Evolutionary conservation across 1,140 invertebrate genomes (phyloP).

Genomic region (Bombus picipes): DNA sequence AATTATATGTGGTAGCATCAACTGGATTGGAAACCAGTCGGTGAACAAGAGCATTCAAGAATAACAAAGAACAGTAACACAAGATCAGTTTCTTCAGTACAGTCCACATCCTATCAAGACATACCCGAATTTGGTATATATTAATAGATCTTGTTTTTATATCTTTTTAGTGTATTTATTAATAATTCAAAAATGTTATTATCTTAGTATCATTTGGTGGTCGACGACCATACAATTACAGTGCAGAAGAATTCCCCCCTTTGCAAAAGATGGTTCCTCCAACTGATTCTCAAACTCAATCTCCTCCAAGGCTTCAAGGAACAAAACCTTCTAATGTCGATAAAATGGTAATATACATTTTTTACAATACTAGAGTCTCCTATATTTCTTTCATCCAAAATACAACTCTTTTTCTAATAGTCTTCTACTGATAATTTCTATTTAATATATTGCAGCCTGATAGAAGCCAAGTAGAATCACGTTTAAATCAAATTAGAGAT

Average conservation of each 20-base stretch:
- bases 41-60: constrained; percentile 64
- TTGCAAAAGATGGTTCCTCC: constrained; percentile 75
- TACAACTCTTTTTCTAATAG: neutral
- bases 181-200: constrained; percentile 32
- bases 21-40: constrained; percentile 74
- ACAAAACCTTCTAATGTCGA: constrained; percentile 75
- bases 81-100: constrained; percentile 62
- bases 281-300: constrained; percentile 69
- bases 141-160: constrained; percentile 30
- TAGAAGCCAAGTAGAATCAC: constrained; percentile 83
- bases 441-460: constrained; percentile 78
- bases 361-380: neutral
- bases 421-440: neutral
- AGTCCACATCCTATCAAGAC: constrained; percentile 67
- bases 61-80: constrained; percentile 75
- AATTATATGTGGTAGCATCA: constrained; percentile 64
- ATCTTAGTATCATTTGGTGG: constrained; percentile 57
- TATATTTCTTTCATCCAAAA: neutral
- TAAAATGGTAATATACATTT: constrained; percentile 71
- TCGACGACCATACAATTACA: constrained; percentile 66
- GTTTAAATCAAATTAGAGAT: constrained; percentile 85
- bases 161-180: constrained; percentile 1
- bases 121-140: constrained; percentile 70
- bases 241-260: constrained; percentile 60
- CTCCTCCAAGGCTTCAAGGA: constrained; percentile 61